Percentiles rank a stretch among this genome's conserved stretches.
Conservation (phyloP, 2,113 vertebrate genomes). For the Sphaerodactylus townsendi region DNA sequence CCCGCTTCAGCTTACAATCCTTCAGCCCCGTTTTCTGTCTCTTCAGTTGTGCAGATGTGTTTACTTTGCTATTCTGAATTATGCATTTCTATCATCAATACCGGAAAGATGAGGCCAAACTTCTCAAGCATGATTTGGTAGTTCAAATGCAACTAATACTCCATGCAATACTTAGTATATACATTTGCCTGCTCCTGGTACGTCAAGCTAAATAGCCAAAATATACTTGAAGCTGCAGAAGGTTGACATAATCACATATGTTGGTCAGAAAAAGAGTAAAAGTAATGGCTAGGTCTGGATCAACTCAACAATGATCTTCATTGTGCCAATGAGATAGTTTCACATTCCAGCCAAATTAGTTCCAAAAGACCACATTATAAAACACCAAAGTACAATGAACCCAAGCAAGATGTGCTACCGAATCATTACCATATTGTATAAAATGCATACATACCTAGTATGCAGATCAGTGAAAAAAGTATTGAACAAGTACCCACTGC, state of each 20-base stretch:
- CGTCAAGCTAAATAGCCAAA: not conserved
- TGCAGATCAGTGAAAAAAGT: too few species aligned
- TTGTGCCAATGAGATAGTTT: not conserved
- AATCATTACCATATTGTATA: too few species aligned
- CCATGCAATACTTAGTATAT: not conserved
- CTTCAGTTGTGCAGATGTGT: not conserved
- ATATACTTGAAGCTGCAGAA: not conserved
- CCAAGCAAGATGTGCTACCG: too few species aligned
- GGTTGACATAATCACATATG: not conserved
- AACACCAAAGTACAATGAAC: too few species aligned
- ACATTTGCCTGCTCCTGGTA: not conserved
- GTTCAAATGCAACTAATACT: not conserved
- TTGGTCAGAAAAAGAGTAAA: not conserved
- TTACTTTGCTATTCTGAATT: not conserved
- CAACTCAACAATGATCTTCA: not conserved
- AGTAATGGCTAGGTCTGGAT: not conserved
- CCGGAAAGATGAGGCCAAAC: not conserved
- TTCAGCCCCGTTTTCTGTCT: too few species aligned
- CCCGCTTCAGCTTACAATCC: too few species aligned
- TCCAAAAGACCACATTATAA: not conserved
- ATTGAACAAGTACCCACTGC: too few species aligned
- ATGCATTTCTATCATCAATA: not conserved
- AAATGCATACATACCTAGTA: too few species aligned
- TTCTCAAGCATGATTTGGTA: not conserved
- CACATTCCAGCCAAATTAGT: not conserved